phyloP scores from a whole-genome alignment of 2,797 vertebrate genomes.

The Stomatorhinus walkeri region DNA sequence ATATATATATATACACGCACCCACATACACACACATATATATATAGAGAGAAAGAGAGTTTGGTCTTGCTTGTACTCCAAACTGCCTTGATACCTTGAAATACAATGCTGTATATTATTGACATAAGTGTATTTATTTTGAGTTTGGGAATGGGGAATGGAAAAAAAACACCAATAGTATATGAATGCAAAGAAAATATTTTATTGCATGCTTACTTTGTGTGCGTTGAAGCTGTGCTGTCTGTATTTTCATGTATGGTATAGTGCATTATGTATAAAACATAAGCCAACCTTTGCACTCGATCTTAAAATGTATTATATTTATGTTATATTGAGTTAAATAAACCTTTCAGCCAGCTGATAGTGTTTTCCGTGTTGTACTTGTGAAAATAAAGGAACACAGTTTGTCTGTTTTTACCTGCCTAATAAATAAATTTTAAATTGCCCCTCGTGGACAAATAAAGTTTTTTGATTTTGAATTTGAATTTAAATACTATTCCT shows the following conservation, averaged over 20 bases:
- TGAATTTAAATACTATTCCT: neutral
- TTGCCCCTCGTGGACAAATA: too few species aligned
- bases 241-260: conserved; percentile 49
- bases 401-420: conserved; percentile 22
- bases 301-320: conserved; percentile 52
- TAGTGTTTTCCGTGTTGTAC: conserved; percentile 33
- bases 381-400: conserved; percentile 4
- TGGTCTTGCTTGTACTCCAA: conserved; percentile 3
- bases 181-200: conserved; percentile 22
- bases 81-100: conserved; percentile 1
- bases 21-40: too few species aligned
- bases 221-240: conserved; percentile 51
- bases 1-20: neutral
- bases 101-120: conserved; percentile 2
- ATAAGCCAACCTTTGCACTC: conserved; percentile 53
- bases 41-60: neutral
- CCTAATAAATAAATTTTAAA: conserved; percentile 23
- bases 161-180: neutral
- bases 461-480: too few species aligned
- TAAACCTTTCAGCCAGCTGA: conserved; percentile 53
- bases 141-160: neutral
- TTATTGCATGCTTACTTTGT: conserved; percentile 60
- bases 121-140: conserved; percentile 4
- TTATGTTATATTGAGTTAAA: conserved; percentile 55
- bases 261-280: conserved; percentile 50